Evolutionary conservation across 2,888 invertebrate species (phyloP).

Genomic region (Athripsodes cinereus): DNA sequence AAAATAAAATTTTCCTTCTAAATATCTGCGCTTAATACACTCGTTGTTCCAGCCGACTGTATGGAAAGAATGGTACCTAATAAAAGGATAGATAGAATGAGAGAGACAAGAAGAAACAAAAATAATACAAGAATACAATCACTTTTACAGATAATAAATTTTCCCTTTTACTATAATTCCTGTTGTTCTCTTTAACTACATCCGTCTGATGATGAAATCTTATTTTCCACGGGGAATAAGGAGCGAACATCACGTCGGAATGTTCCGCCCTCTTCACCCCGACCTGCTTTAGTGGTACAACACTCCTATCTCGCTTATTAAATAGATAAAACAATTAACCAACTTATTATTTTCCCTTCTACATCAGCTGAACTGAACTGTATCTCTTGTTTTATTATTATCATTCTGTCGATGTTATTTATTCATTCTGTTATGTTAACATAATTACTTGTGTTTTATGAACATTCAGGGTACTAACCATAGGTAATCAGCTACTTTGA

Average conservation of each 20-base stretch:
- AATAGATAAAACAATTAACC: slow-evolving; percentile 2
- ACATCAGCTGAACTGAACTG: not conserved
- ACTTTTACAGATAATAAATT: slow-evolving; percentile 7
- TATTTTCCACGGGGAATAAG: slow-evolving; percentile 2
- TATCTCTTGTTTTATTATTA: not conserved
- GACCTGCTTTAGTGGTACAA: not conserved
- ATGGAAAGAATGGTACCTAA: too few relatives aligned
- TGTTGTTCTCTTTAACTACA: slow-evolving; percentile 5
- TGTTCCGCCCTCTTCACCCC: not conserved
- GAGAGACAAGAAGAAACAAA: not conserved
- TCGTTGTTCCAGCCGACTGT: too few relatives aligned
- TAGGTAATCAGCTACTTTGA: too few relatives aligned
- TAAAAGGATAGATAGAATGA: not conserved
- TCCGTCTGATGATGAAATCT: slow-evolving; percentile 4
- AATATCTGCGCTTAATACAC: too few relatives aligned
- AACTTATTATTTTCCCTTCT: not conserved
- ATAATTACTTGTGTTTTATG: too few relatives aligned
- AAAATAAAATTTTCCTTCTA: too few relatives aligned
- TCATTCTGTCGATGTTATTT: not conserved
- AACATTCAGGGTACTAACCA: too few relatives aligned
- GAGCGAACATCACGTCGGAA: not conserved
- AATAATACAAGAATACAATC: not conserved
- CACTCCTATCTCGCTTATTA: not conserved
- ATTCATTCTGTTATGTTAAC: not conserved
- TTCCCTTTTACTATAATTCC: slow-evolving; percentile 3